These are phyloP conservation scores for Drosophila biarmipes DNA, from an alignment of 1,140 invertebrate species.

Conservation along the genomic window DNA sequence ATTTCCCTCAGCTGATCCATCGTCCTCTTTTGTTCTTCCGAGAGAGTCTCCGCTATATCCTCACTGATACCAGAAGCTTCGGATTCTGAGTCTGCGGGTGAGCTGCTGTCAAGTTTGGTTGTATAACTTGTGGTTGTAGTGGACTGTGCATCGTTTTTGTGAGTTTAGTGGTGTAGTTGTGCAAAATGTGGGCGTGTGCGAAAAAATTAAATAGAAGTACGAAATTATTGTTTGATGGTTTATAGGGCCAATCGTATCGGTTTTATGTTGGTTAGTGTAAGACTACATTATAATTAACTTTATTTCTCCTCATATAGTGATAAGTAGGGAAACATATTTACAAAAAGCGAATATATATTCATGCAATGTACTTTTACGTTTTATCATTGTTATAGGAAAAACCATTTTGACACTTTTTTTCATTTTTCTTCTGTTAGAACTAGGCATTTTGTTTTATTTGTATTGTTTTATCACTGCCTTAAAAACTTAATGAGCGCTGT, in stretches of 20 bases:
- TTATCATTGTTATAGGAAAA: too few relatives aligned
- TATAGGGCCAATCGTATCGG: conserved; percentile 28
- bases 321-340: too few relatives aligned
- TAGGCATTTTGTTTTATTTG: background rate
- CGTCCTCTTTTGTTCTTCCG: conserved; percentile 1
- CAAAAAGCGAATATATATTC: too few relatives aligned
- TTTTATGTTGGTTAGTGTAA: conserved; percentile 4
- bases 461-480: background rate
- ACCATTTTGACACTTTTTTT: too few relatives aligned
- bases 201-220: conserved; percentile 68
- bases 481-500: background rate
- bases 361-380: too few relatives aligned
- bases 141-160: conserved; percentile 42
- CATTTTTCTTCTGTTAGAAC: too few relatives aligned
- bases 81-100: conserved; percentile 38
- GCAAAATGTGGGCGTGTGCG: conserved; percentile 39
- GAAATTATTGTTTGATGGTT: conserved; percentile 48
- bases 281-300: background rate
- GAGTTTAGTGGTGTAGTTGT: conserved; percentile 23
- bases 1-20: conserved; percentile 39
- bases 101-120: conserved; percentile 39
- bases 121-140: conserved; percentile 45
- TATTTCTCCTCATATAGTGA: too few relatives aligned
- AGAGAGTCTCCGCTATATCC: conserved; percentile 12
- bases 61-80: conserved; percentile 46